Conservation (phyloP, 2,797 vertebrate species). For the Chiroxiphia lanceolata region DNA sequence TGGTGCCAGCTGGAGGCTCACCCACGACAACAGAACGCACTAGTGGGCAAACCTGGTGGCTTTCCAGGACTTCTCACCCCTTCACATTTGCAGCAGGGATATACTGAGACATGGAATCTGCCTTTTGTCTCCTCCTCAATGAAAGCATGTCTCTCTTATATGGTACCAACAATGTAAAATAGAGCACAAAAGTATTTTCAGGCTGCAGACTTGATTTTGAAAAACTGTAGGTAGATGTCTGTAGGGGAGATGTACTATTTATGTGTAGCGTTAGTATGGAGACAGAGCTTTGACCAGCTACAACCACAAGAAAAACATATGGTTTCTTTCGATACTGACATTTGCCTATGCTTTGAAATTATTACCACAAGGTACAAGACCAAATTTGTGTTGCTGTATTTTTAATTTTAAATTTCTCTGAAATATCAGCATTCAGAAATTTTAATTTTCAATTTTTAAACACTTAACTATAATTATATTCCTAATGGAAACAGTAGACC, state of each 20-base stretch:
- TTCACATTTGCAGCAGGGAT: background rate
- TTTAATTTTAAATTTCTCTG: background rate
- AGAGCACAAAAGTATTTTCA: background rate
- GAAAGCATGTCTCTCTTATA: background rate
- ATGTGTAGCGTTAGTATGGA: background rate
- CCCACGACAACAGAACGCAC: rapidly evolving
- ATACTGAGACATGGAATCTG: background rate
- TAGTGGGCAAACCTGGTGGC: background rate
- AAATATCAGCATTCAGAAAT: background rate
- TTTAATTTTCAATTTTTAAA: background rate
- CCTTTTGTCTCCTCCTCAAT: background rate
- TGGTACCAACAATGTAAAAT: background rate
- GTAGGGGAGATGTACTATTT: background rate
- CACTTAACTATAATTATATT: background rate
- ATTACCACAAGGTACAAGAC: background rate
- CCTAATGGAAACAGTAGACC: background rate
- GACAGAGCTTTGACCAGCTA: background rate
- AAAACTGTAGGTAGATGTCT: background rate
- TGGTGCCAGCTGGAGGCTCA: background rate
- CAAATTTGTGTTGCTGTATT: background rate
- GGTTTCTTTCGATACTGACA: background rate
- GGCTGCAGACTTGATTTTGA: background rate
- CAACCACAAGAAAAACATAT: background rate
- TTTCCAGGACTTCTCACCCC: background rate
- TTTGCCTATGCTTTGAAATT: background rate